Base-by-base conservation (phyloP, 37 sponge, comb jelly and placozoan genomes). In the Beroe forskalii region DNA sequence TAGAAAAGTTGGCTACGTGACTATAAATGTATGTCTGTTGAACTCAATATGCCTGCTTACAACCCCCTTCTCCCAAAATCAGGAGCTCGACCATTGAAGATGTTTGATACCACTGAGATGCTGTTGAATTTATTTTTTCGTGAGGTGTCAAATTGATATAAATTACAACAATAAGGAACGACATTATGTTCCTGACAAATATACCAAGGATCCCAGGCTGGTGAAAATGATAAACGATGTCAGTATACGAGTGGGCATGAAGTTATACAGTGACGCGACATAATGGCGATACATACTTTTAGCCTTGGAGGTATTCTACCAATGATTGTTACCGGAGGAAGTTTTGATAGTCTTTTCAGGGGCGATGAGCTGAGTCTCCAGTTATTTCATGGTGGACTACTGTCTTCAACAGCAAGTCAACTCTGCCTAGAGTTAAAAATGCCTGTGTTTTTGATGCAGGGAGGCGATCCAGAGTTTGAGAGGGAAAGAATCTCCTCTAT, bases 361-460 rank as follows among this genome's bases (percentile, higher is more conserved):
- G 40, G 14, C 9, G 39, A 72, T 20, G 75, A 72, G 9, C 75
- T 72, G 1, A 36, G 39, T 72, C 39, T 35, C 75, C 35, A 39
- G 39, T 4, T 72, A 36, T 39, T 72, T 35, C 39, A 35, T 72
- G 0, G n/a, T n/a, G 75, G 35, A 4, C 36, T 72, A 4, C 23
- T 72, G 40, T 35, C 39, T 72, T 19, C 9, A 37, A 4, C 40
- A 39, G 75, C 2, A 72, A 72, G 39, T 35, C 33, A 39, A 72
- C 33, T 3, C 75, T 39, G 2, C 39, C 28, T 6, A 39, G 39
- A 37, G 75, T 72, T 1, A 37, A 72, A 20, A 17, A 35, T 8
- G 35, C 39, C 40, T 72, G 75, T 33, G 75, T n/a, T 72, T 9
- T 39, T 72, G 39, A 8, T 72, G 40, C 75, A 72, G n/a, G 39